Evolutionary conservation across 1,140 invertebrate genomes (phyloP), one percentile per base, ranked within the genome.

Genomic region (Epicauta chinensis): DNA sequence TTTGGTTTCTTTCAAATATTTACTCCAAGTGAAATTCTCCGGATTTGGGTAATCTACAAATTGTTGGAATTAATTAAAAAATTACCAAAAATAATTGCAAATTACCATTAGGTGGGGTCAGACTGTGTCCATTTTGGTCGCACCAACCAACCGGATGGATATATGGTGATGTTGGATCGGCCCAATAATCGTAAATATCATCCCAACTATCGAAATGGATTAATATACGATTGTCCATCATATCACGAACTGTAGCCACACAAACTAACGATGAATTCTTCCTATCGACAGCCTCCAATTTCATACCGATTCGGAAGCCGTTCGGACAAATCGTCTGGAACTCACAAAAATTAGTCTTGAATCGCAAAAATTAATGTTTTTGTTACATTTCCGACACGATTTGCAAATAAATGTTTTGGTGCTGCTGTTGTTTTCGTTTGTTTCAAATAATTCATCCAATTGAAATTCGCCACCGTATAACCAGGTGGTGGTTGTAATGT

Each of bases 171-270:
- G 81, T 83, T 0, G 86, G 81, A 64, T 93, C 86, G 38, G 89
- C 82, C 93, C 93, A 97, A 69, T 92, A 94, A 74, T 97, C 93
- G 69, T 94, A 97, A 57, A 86, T 83, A 64, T 91, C 86, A 64
- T 92, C 87, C 92, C 93, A 97, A 58, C 89, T 90, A 76, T 97
- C 93, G 74, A 97, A 97, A 71, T 94, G 93, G 39, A 98, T 82
- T 2, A 94, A 81, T 62, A 97, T 81, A 23, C 91, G 75, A 58
- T 85, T 83, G 58, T 91, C 87, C 72, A 95, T 79, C 46, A 92
- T 80, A 65, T 91, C 89, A 36, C 82, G 79, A 9, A 96, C 81
- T 16, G 87, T 89, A 1, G 93, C 91, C n/a, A 93, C 92, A 66
- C 93, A 93, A 15, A 93, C 82, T 31, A 88, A 69, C 0, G 80